Conservation (phyloP, 2,888 invertebrate species). For the Hirtodrosophila duncani region DNA sequence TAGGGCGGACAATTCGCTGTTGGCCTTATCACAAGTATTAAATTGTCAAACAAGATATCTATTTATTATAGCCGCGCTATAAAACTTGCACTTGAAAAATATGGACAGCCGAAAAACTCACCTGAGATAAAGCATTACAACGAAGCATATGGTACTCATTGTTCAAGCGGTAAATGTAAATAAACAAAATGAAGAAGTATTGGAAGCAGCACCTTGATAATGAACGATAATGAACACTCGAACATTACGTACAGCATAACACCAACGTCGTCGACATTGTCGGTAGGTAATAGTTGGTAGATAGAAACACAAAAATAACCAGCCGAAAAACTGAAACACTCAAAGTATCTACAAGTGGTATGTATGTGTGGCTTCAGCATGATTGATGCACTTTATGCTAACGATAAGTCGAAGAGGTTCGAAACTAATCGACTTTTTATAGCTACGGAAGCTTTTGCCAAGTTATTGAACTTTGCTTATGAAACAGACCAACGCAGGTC, state of each 20-base stretch:
- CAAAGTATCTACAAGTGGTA: slow-evolving; percentile 9
- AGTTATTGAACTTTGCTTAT: slow-evolving; percentile 45
- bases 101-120: not conserved
- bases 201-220: slow-evolving; percentile 56
- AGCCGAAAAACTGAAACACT: slow-evolving; percentile 10
- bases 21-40: too few relatives aligned
- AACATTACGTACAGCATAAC: too few relatives aligned
- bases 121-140: slow-evolving; percentile 1
- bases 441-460: slow-evolving; percentile 31
- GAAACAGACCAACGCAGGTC: slow-evolving; percentile 27
- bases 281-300: slow-evolving; percentile 6
- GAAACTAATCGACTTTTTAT: slow-evolving; percentile 33
- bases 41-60: slow-evolving; percentile 33
- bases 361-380: slow-evolving; percentile 14
- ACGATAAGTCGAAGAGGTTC: slow-evolving; percentile 16
- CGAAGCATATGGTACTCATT: slow-evolving; percentile 7
- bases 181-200: slow-evolving; percentile 19
- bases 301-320: not conserved
- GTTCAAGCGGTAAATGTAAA: slow-evolving; percentile 5
- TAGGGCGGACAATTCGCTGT: too few relatives aligned
- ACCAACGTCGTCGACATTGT: too few relatives aligned
- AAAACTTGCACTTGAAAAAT: slow-evolving; percentile 47
- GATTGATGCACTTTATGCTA: slow-evolving; percentile 36
- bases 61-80: slow-evolving; percentile 31
- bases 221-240: slow-evolving; percentile 58